These are phyloP conservation scores for Dermolepida albohirtum DNA, from an alignment of 2,888 invertebrate species.

Conservation along the genomic window DNA sequence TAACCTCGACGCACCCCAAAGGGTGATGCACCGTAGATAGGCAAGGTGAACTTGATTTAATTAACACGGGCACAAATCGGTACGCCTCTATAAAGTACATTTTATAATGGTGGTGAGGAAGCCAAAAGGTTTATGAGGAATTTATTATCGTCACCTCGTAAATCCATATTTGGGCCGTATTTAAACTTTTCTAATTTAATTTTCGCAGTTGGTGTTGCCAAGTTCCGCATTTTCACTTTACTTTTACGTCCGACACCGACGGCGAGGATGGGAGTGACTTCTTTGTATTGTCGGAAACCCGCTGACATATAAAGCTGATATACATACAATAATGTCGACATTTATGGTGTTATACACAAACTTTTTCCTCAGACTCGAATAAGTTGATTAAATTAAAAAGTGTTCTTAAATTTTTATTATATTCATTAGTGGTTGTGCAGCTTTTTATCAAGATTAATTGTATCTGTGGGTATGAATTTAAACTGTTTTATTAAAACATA, in stretches of 20 bases:
- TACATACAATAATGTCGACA: neutral
- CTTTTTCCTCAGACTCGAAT: neutral
- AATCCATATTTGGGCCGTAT: constrained; percentile 42
- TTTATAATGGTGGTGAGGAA: constrained; percentile 15
- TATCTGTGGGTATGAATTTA: too few relatives aligned
- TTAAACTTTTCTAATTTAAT: constrained; percentile 43
- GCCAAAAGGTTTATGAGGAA: constrained; percentile 23
- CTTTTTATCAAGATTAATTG: too few relatives aligned
- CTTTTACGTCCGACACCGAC: neutral
- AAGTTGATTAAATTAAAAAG: too few relatives aligned
- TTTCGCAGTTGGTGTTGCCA: constrained; percentile 32
- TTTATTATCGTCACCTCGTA: constrained; percentile 40
- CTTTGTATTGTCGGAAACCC: constrained; percentile 1
- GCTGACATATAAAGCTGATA: constrained; percentile 21
- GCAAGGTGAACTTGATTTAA: constrained; percentile 47
- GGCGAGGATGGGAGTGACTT: neutral
- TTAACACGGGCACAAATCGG: constrained; percentile 44
- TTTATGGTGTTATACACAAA: constrained; percentile 15
- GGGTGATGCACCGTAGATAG: constrained; percentile 45
- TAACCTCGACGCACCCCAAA: constrained; percentile 41
- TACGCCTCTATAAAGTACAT: constrained; percentile 33
- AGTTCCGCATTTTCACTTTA: constrained; percentile 22
- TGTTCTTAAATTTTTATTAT: too few relatives aligned
- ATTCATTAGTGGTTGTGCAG: too few relatives aligned
- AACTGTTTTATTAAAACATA: too few relatives aligned